Percentiles rank a stretch among this genome's conserved stretches.
Conservation (phyloP, 2,113 vertebrate species). For the Otis tarda region DNA sequence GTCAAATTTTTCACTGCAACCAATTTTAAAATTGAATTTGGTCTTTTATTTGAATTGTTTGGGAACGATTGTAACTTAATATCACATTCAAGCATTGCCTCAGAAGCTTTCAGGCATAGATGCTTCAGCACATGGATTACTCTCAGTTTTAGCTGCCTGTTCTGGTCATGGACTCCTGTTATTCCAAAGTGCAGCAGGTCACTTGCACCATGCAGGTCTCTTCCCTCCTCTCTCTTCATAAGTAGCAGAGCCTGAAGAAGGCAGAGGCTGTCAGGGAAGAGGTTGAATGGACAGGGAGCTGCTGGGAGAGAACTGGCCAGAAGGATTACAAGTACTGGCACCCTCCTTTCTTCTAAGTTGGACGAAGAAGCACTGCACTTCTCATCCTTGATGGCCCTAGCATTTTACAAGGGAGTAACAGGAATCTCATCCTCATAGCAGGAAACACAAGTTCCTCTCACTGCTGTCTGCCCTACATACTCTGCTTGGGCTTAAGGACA, state of each 20-base stretch:
- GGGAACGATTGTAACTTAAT: not conserved
- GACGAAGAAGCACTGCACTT: not conserved
- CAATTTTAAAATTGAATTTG: not conserved
- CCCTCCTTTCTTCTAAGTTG: not conserved
- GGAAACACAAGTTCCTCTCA: not conserved
- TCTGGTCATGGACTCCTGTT: not conserved
- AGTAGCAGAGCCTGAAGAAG: not conserved
- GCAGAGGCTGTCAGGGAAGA: not conserved
- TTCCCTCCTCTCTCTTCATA: not conserved
- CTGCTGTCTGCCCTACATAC: not conserved
- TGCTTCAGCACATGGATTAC: not conserved
- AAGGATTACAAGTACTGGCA: not conserved
- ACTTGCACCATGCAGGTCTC: not conserved
- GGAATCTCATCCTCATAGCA: not conserved
- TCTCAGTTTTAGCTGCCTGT: not conserved
- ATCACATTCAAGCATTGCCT: accelerated
- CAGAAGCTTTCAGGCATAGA: not conserved
- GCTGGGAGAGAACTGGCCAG: not conserved
- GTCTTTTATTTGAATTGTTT: not conserved
- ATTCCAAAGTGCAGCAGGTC: not conserved
- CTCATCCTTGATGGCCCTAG: not conserved
- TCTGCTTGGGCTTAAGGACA: not conserved
- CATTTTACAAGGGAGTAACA: not conserved
- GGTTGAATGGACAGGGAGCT: not conserved
- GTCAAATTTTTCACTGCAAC: not conserved